Evolutionary conservation across 2,113 vertebrate species (phyloP).

Genomic region (Falcunculus frontatus): DNA sequence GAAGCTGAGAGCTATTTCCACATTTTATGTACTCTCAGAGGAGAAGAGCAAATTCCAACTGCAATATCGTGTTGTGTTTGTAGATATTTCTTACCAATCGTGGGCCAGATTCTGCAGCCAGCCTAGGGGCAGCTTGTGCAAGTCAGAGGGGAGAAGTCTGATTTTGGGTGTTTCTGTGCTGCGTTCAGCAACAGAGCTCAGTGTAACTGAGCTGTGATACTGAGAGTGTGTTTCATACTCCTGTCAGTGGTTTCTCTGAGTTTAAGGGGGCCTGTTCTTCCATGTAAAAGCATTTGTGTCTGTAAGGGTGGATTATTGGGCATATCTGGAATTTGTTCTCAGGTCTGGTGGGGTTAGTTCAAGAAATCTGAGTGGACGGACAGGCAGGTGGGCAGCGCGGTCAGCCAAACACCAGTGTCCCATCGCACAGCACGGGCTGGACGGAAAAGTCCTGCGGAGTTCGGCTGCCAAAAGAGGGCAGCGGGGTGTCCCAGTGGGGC

Average conservation of each 20-base stretch:
- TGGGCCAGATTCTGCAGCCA: not conserved
- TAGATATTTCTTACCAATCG: not conserved
- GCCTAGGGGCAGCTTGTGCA: not conserved
- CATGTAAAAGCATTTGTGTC: not conserved
- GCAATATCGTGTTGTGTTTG: not conserved
- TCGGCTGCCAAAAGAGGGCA: not conserved
- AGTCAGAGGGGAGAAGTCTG: not conserved
- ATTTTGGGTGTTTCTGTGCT: not conserved
- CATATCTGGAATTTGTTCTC: not conserved
- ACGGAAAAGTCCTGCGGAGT: not conserved
- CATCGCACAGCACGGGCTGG: no score
- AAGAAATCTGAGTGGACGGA: fast-evolving
- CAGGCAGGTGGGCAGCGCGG: not conserved
- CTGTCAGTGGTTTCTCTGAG: not conserved
- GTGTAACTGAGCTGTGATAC: not conserved
- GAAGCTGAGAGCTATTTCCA: conserved; percentile 33
- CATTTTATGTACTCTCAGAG: conserved; percentile 31
- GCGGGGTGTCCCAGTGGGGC: not conserved
- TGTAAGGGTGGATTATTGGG: fast-evolving
- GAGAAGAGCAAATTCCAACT: conserved; percentile 15
- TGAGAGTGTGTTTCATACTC: not conserved
- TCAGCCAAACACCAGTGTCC: fast-evolving
- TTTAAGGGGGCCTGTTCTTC: not conserved
- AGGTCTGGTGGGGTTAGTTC: fast-evolving
- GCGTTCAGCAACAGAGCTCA: fast-evolving